Evolutionary conservation across 2,113 vertebrate genomes (phyloP).

Genomic region (Pipra filicauda): DNA sequence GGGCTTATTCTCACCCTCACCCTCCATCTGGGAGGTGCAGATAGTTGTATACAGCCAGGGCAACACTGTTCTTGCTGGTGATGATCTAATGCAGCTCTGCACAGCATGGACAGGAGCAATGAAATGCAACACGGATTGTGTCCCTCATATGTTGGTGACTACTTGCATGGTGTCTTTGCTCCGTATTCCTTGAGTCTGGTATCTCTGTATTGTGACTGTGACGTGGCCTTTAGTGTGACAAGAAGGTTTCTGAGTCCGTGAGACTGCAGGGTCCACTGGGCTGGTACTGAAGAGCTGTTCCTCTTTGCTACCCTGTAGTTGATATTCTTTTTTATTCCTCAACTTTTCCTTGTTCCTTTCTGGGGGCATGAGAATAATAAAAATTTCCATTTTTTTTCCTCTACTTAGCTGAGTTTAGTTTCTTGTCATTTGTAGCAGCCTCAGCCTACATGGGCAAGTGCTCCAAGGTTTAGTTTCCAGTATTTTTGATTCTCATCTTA

Average conservation of each 20-base stretch:
- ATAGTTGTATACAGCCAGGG: neutral
- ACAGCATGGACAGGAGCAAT: neutral
- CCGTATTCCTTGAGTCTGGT: neutral
- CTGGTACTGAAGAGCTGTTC: neutral
- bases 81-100: neutral
- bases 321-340: neutral
- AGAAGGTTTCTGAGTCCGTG: neutral
- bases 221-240: neutral
- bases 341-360: neutral
- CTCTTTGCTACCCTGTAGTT: neutral
- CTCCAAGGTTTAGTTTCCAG: neutral
- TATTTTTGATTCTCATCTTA: neutral
- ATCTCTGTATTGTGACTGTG: neutral
- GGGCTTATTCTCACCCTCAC: too few relatives aligned
- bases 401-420: neutral
- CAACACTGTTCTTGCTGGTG: neutral
- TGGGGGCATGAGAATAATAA: neutral
- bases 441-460: neutral
- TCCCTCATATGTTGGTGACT: neutral
- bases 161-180: neutral
- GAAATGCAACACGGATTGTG: neutral
- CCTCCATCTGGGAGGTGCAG: too few relatives aligned
- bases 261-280: neutral
- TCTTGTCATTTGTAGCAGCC: neutral
- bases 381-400: rapidly evolving